Percentiles rank a stretch among this genome's conserved stretches.
These are phyloP conservation scores for Xestia xanthographa DNA, from an alignment of 2,888 invertebrate species.

Conservation along the genomic window DNA sequence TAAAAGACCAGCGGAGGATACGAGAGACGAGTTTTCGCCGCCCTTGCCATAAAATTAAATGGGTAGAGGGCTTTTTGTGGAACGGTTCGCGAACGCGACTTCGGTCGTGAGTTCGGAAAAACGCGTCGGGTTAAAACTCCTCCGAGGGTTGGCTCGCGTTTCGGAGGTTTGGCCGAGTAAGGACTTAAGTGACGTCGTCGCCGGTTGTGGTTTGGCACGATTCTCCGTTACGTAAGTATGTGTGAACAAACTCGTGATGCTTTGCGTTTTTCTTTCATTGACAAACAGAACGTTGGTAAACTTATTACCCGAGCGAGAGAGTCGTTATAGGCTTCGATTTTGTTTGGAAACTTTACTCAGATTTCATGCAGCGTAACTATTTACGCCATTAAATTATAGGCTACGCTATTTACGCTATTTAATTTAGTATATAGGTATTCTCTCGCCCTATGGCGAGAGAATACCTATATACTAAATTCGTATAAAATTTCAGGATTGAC, in stretches of 20 bases:
- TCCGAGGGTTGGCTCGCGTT: conserved; percentile 62
- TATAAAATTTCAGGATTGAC: conserved; percentile 1
- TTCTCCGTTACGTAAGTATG: conserved; percentile 45
- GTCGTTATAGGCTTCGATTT: conserved; percentile 19
- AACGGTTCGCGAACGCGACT: conserved; percentile 70
- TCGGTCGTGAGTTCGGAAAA: conserved; percentile 70
- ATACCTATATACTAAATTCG: background rate
- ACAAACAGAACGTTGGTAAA: conserved; percentile 7
- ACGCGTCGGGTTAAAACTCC: conserved; percentile 66
- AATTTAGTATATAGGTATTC: too few relatives aligned
- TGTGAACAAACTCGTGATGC: conserved; percentile 41
- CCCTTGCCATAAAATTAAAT: conserved; percentile 86
- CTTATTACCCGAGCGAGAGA: conserved; percentile 5
- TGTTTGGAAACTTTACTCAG: background rate
- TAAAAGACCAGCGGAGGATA: conserved; percentile 77
- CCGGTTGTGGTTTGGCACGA: conserved; percentile 56
- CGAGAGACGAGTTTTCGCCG: conserved; percentile 79
- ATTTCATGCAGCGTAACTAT: background rate
- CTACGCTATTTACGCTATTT: too few relatives aligned
- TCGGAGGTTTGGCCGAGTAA: conserved; percentile 51
- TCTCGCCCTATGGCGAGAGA: too few relatives aligned
- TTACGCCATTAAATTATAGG: too few relatives aligned
- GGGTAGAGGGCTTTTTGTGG: conserved; percentile 75
- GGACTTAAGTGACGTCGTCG: conserved; percentile 51
- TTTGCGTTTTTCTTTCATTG: conserved; percentile 42